Conservation (phyloP, 2,797 vertebrate species). For the Chelidonichthys spinosus region DNA sequence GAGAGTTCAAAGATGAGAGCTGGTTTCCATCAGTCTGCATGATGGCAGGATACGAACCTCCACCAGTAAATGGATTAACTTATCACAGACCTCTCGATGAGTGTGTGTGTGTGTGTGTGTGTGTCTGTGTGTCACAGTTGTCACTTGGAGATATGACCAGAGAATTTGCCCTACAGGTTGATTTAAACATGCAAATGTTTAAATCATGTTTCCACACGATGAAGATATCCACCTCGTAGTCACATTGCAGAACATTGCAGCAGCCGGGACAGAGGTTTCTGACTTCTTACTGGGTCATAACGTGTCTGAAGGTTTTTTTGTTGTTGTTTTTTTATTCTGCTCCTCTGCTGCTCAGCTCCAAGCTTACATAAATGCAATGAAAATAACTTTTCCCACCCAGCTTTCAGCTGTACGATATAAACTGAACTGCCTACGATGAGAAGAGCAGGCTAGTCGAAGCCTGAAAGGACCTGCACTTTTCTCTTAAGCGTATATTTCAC, state of each 20-base stretch:
- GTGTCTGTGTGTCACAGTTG: conserved; percentile 26
- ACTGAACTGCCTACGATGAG: neutral
- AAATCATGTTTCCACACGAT: too few relatives aligned
- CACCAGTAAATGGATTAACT: conserved; percentile 63
- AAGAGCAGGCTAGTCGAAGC: neutral
- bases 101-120: conserved; percentile 13
- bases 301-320: too few relatives aligned
- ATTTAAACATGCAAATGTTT: too few relatives aligned
- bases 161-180: conserved; percentile 28
- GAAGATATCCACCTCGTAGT: too few relatives aligned
- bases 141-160: conserved; percentile 50
- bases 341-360: too few relatives aligned
- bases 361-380: too few relatives aligned
- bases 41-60: conserved; percentile 35
- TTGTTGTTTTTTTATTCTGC: too few relatives aligned
- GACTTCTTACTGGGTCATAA: too few relatives aligned
- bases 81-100: conserved; percentile 42
- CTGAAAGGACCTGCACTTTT: neutral
- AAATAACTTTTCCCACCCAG: neutral
- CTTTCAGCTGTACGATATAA: neutral
- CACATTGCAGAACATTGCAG: too few relatives aligned
- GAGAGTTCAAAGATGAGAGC: conserved; percentile 54
- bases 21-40: conserved; percentile 49
- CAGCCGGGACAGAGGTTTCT: too few relatives aligned
- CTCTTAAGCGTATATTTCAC: too few relatives aligned